Conservation (phyloP, 2,113 vertebrate species). For the Ictalurus furcatus region DNA sequence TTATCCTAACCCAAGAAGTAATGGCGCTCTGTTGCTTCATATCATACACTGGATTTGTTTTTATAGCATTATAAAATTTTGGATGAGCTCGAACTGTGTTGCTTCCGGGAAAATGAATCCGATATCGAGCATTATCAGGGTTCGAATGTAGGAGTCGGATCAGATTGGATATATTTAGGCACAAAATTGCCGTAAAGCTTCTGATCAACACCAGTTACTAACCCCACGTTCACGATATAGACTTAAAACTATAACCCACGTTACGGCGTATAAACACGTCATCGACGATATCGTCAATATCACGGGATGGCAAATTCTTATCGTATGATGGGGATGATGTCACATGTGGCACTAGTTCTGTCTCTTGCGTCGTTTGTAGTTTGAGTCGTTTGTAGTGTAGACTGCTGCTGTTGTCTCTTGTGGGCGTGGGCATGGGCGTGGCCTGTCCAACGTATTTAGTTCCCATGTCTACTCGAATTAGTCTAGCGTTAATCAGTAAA, state of each 20-base stretch:
- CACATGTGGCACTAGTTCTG: too few relatives aligned
- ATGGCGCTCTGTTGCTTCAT: not conserved
- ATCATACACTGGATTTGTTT: not conserved
- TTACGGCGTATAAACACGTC: too few relatives aligned
- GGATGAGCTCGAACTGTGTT: not conserved
- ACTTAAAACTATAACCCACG: too few relatives aligned
- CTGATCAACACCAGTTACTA: not conserved
- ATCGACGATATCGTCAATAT: too few relatives aligned
- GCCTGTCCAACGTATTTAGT: not conserved
- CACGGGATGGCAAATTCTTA: too few relatives aligned
- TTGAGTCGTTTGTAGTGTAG: not conserved
- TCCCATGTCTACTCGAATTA: not conserved
- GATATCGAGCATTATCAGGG: not conserved
- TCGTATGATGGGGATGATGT: too few relatives aligned
- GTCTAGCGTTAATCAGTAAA: not conserved
- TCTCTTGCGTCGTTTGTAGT: not conserved
- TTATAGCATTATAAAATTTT: not conserved
- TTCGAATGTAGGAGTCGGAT: not conserved
- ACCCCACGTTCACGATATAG: too few relatives aligned
- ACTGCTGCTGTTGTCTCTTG: not conserved
- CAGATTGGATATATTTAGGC: too few relatives aligned
- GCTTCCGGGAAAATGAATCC: not conserved
- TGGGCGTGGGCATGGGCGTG: not conserved
- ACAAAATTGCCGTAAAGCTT: too few relatives aligned
- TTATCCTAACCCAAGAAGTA: not conserved